Percentiles rank a stretch among this genome's conserved stretches.
phyloP scores from a whole-genome alignment of 2,888 invertebrate genomes.

The Syritta pipiens region DNA sequence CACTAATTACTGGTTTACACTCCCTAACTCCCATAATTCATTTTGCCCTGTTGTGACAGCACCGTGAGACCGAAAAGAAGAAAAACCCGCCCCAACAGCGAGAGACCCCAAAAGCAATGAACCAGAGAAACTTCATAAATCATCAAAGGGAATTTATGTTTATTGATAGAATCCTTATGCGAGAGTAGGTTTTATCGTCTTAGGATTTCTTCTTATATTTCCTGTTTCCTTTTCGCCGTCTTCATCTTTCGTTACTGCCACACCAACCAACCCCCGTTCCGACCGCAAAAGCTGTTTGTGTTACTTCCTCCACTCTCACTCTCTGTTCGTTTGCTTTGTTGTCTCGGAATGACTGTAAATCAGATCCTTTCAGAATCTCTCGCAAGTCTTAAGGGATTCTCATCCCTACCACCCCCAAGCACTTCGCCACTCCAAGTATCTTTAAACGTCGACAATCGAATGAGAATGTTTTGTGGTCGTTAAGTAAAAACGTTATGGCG shows the following conservation, averaged over 20 bases:
- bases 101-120: constrained; percentile 41
- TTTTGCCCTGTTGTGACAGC: constrained; percentile 20
- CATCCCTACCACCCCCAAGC: not conserved
- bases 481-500: constrained; percentile 46
- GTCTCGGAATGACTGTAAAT: constrained; percentile 40
- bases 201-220: constrained; percentile 39
- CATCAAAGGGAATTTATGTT: constrained; percentile 65
- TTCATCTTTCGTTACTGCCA: not conserved
- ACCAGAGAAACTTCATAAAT: constrained; percentile 64
- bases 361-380: constrained; percentile 37
- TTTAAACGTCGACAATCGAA: constrained; percentile 20
- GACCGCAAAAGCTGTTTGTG: not conserved
- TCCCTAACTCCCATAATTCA: constrained; percentile 31
- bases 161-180: constrained; percentile 66
- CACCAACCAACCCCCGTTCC: not conserved
- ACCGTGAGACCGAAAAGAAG: constrained; percentile 10
- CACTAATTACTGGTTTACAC: constrained; percentile 35
- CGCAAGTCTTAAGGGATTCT: constrained; percentile 27
- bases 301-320: constrained; percentile 10
- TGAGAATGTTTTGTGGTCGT: constrained; percentile 44
- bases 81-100: constrained; percentile 22
- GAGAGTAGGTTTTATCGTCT: constrained; percentile 55
- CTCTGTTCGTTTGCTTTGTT: constrained; percentile 3
- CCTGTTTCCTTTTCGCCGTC: constrained; percentile 29
- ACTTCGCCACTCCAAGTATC: not conserved